A percentile compares a stretch with the other conserved stretches of the same genome.
These are phyloP conservation scores for Eugnorisma glareosa DNA, from an alignment of 2,888 invertebrate species.

Conservation along the genomic window DNA sequence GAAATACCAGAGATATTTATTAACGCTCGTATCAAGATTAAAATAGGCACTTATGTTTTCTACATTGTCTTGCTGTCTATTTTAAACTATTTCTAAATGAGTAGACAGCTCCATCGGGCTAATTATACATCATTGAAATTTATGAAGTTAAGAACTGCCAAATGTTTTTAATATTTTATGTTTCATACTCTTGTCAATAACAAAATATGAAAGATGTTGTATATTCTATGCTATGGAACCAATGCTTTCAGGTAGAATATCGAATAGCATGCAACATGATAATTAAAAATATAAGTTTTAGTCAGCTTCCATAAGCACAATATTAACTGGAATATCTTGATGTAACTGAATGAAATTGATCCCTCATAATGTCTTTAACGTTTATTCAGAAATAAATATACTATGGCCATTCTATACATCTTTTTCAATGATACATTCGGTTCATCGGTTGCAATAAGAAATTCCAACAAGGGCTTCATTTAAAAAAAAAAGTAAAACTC, in stretches of 20 bases:
- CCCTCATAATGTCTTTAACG: background rate
- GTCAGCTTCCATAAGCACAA: conserved; percentile 41
- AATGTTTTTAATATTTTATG: conserved; percentile 22
- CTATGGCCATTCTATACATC: background rate
- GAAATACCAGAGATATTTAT: conserved; percentile 42
- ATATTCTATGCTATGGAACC: conserved; percentile 47
- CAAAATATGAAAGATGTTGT: conserved; percentile 52
- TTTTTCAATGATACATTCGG: background rate
- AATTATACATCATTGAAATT: conserved; percentile 41
- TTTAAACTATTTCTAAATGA: conserved; percentile 70
- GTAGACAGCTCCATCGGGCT: conserved; percentile 80
- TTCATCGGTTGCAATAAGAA: conserved; percentile 33
- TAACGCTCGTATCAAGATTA: conserved; percentile 25
- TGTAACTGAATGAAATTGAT: conserved; percentile 22
- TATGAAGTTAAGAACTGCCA: conserved; percentile 41
- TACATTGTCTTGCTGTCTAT: conserved; percentile 72
- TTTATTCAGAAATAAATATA: background rate
- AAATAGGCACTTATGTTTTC: conserved; percentile 61
- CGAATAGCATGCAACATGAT: conserved; percentile 50
- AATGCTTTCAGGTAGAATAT: conserved; percentile 48
- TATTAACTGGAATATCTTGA: conserved; percentile 37
- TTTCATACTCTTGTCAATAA: conserved; percentile 51
- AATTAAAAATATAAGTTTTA: conserved; percentile 29
- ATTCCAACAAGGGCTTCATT: conserved; percentile 33
- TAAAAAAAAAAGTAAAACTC: conserved; percentile 41